Conservation (phyloP, 2,113 vertebrate species). For the Mirza zaza region DNA sequence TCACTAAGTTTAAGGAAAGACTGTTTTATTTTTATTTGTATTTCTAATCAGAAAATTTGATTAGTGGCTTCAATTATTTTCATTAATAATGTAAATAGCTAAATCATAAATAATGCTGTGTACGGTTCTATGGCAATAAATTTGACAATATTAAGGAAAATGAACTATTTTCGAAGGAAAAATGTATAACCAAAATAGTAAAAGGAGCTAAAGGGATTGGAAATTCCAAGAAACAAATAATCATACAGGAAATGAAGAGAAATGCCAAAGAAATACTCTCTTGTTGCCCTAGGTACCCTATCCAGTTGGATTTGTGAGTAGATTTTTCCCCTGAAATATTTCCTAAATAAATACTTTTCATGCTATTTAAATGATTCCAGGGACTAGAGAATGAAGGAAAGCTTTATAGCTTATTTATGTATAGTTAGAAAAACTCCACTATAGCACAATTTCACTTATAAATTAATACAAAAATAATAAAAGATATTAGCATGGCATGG, state of each 20-base stretch:
- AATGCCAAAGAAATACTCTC: not conserved
- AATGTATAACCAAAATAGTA: not conserved
- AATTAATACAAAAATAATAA: slow-evolving; percentile 26
- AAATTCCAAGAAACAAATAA: not conserved
- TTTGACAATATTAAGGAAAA: not conserved
- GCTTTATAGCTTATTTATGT: not conserved
- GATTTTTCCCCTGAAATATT: not conserved
- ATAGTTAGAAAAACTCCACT: not conserved
- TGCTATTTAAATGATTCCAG: not conserved
- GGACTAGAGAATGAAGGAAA: not conserved
- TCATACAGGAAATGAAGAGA: not conserved
- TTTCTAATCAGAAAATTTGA: not conserved
- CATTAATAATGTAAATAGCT: not conserved
- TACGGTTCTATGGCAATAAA: not conserved
- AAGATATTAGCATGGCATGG: not conserved
- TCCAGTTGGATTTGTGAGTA: not conserved
- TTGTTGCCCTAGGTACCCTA: not conserved
- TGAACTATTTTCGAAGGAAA: not conserved
- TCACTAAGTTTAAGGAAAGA: not conserved
- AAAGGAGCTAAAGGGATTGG: not conserved
- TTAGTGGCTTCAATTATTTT: not conserved
- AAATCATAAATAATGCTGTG: not conserved
- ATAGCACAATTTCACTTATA: not conserved
- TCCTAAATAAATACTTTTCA: not conserved
- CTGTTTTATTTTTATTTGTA: slow-evolving; percentile 47